Percentiles rank a stretch among this genome's conserved stretches.
phyloP scores from a whole-genome alignment of 92 coral and sea anemone species.

The Porites evermanni region DNA sequence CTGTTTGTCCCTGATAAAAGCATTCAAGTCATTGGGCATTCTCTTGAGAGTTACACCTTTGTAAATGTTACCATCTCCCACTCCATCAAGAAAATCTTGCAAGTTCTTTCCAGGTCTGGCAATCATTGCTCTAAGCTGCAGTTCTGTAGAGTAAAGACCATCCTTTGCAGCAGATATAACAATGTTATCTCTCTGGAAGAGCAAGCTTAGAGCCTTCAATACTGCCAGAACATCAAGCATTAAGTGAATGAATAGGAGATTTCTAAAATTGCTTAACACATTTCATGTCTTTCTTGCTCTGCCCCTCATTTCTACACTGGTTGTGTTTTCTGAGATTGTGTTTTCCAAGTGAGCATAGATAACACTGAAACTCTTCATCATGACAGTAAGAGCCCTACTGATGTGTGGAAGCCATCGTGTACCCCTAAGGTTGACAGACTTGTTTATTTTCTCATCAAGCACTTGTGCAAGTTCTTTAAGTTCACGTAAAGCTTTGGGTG shows the following conservation, averaged over 20 bases:
- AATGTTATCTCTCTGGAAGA: constrained; percentile 12
- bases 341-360: constrained; percentile 21
- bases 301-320: constrained; percentile 37
- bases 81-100: constrained; percentile 33
- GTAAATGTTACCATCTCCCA: constrained; percentile 22
- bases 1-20: constrained; percentile 20
- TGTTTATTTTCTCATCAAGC: not conserved
- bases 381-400: not conserved
- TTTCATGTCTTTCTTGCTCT: constrained; percentile 34
- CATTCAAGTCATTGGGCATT: constrained; percentile 14
- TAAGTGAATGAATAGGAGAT: constrained; percentile 9
- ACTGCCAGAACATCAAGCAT: constrained; percentile 22
- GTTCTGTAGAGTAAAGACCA: not conserved
- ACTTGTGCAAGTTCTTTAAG: constrained; percentile 27
- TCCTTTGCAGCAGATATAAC: constrained; percentile 16
- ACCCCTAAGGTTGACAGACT: constrained; percentile 32
- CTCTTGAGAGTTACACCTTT: too few species aligned
- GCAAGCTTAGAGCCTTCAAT: constrained; percentile 10
- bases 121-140: constrained; percentile 18
- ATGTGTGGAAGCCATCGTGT: constrained; percentile 38
- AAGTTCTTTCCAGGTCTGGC: constrained; percentile 28
- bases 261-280: not conserved
- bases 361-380: constrained; percentile 1
- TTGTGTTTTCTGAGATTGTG: constrained; percentile 19
- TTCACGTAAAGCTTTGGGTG: constrained; percentile 14